Evolutionary conservation across 2,113 vertebrate species (phyloP).

Genomic region (Psittacara wagleri): DNA sequence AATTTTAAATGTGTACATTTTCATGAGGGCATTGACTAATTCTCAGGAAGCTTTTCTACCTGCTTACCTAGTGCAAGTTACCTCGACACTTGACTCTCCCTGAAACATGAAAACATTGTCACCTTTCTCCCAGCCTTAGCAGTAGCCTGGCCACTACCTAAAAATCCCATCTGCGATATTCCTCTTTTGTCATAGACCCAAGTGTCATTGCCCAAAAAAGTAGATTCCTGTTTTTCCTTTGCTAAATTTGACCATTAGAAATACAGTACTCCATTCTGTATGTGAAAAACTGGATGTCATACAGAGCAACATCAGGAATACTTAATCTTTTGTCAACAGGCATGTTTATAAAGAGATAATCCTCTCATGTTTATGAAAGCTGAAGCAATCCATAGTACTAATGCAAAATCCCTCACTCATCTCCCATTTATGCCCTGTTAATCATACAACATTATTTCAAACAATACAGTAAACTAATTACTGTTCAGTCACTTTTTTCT

Average conservation of each 20-base stretch:
- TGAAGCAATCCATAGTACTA: neutral
- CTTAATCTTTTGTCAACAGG: conserved; percentile 25
- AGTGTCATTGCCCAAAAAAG: neutral
- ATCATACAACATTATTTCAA: conserved; percentile 22
- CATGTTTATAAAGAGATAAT: conserved; percentile 23
- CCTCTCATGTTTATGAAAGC: neutral
- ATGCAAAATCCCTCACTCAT: conserved; percentile 15
- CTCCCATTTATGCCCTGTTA: conserved; percentile 23
- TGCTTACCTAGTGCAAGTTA: neutral
- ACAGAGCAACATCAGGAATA: neutral
- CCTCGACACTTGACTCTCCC: neutral
- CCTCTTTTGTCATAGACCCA: neutral
- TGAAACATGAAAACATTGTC: neutral
- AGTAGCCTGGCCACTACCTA: neutral
- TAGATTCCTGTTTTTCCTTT: neutral
- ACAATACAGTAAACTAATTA: conserved; percentile 15
- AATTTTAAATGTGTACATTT: neutral
- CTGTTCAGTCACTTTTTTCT: neutral
- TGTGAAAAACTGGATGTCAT: neutral
- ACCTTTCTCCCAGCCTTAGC: neutral
- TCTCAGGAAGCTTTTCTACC: neutral
- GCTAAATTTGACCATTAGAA: neutral
- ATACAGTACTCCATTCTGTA: neutral
- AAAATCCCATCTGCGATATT: neutral
- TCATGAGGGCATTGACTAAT: neutral